Evolutionary conservation across 2,113 vertebrate species (phyloP), one percentile per base, ranked within the genome.

Genomic region (Phyllostomus hastatus): DNA sequence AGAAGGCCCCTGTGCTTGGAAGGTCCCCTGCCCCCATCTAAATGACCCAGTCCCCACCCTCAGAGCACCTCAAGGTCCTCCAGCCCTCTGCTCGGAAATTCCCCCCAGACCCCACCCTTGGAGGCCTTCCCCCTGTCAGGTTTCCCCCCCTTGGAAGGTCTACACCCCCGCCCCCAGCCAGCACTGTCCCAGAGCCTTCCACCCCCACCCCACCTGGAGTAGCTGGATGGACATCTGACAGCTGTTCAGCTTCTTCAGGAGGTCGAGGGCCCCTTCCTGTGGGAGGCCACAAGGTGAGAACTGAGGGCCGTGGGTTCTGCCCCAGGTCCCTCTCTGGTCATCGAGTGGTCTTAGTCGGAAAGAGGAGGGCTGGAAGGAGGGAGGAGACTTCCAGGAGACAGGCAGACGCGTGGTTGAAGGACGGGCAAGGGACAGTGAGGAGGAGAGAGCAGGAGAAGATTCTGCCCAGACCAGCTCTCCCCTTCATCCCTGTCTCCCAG

Each of bases 161-260:
- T 35, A 7, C 16, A 35, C 75, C 69, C 59, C 78, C 76, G 69
- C 75, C 52, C 84, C 12, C 12, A 73, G 4, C 12, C 9, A 59
- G 10, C 54, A 57, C 50, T 35, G 26, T 11, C 28, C 70, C 17
- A 28, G 35, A 38, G 4, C 14, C 43, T 41, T 64, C 95, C 48
- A 99, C 99, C 98, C 99, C 99, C 79, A 99, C 31, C 97, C 97
- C 98, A 99, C 99, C 99, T 99, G 99, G 64, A 99, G 99, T 90
- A 99, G 98, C 97, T 99, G 99, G 91, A 99, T 98, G 52, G 99
- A 99, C 99, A 99, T 99, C 79, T 98, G 99, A 97, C 99, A 99
- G 96, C 97, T 50, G 20, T 98, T 98, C 72, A 99, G 98, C 92
- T 99, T 99, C 97, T 98, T 99, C 97, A 99, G 98, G 92, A 99